A percentile compares a stretch with the other conserved stretches of the same genome.
Evolutionary conservation across 2,888 invertebrate genomes (phyloP).

Genomic region (Nebria salina): DNA sequence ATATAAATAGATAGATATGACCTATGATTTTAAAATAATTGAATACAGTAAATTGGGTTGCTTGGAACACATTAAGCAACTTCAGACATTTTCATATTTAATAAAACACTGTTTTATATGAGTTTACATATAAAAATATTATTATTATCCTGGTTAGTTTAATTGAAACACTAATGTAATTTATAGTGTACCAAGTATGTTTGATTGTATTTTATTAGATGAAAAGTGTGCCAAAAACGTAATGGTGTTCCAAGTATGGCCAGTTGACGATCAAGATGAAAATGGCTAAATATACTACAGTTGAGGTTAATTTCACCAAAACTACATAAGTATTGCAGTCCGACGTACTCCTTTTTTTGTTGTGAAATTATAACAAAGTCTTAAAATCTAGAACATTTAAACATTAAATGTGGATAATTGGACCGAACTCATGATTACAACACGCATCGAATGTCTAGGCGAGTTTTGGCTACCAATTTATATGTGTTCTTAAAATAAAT

Average conservation of each 20-base stretch:
- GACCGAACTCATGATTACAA: not conserved
- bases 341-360: not conserved
- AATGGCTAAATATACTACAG: not conserved
- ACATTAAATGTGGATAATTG: constrained; percentile 12
- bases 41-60: not conserved
- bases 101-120: not conserved
- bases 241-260: not conserved
- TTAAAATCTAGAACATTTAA: constrained; percentile 28
- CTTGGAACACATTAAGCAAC: not conserved
- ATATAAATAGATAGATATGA: constrained; percentile 15
- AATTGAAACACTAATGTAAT: not conserved
- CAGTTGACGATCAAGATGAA: not conserved
- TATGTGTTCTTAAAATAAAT: too few relatives aligned
- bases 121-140: not conserved
- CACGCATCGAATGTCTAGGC: not conserved
- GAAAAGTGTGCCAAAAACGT: not conserved
- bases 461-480: not conserved
- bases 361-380: constrained; percentile 10
- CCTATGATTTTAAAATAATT: not conserved
- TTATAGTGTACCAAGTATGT: not conserved
- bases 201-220: not conserved
- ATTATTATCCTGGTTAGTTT: too few relatives aligned
- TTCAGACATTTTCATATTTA: not conserved
- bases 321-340: constrained; percentile 1
- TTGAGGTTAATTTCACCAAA: not conserved